Conservation (phyloP, 2,113 vertebrate species). For the Mesembrinibis cayennensis region DNA sequence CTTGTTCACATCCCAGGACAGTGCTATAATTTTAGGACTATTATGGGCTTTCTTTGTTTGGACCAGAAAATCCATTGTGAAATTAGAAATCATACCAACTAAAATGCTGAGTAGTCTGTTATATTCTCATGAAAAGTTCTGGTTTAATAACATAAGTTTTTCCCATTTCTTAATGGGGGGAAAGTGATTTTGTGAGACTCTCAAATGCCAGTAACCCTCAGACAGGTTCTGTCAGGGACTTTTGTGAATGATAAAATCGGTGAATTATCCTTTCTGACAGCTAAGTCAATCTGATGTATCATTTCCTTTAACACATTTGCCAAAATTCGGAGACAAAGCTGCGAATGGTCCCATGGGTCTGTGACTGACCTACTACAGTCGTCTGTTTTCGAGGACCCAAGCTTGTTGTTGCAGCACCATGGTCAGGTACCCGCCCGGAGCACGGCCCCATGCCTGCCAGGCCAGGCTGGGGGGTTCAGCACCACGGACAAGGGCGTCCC, state of each 20-base stretch:
- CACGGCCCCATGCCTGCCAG: rapidly evolving
- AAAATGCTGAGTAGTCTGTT: background rate
- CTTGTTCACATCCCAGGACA: background rate
- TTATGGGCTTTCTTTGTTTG: background rate
- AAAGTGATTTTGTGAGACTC: background rate
- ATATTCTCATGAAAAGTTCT: background rate
- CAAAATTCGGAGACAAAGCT: background rate
- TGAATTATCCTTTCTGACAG: background rate
- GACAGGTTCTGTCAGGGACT: rapidly evolving
- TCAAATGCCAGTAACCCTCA: background rate
- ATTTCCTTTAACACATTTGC: background rate
- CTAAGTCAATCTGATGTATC: background rate
- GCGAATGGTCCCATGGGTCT: too few species aligned
- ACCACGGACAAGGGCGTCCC: background rate
- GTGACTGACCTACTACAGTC: rapidly evolving
- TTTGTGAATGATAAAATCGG: background rate
- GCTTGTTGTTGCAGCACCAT: background rate
- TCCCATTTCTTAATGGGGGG: background rate
- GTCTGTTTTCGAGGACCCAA: rapidly evolving
- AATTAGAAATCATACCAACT: background rate
- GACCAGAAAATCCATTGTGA: background rate
- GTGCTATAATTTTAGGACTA: background rate
- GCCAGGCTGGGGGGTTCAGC: background rate
- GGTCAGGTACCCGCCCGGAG: background rate
- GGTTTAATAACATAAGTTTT: background rate